Base-by-base conservation (phyloP, 2,797 vertebrate species). In the Esox lucius region DNA sequence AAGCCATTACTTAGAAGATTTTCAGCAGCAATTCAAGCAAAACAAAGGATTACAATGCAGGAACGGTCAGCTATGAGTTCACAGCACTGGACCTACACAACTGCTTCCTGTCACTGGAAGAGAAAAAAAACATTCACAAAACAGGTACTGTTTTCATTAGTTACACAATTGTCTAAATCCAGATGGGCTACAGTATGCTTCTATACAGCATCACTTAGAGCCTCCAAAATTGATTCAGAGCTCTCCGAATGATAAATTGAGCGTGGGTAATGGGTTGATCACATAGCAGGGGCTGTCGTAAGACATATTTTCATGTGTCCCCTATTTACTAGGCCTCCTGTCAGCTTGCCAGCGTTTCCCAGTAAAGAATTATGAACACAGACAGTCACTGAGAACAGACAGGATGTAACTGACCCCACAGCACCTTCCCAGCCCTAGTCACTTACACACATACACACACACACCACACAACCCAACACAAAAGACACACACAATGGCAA, bases 241-340 rank as follows among this genome's bases (percentile, higher is more conserved):
- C 78, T 71, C 9, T 31, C 48, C 68, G 80, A 79, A 81, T 88
- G 90, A 91, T 87, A 87, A 87, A 91, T 91, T 75, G 78, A 75
- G 79, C 66, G 78, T 73, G 62, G 75, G 87, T 84, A 87, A 91
- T 85, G 84, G 74, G 84, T 86, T 81, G 88, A 87, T 90, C 86
- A 78, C 81, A 81, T 84, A 81, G 87, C 86, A 85, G 71, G 87
- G 75, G 85, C 86, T 88, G 90, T 89, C 88, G 88, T 84, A 53
- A 53, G 75, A 86, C 89, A 87, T 89, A 87, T 91, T 56, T 56
- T 56, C n/a, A n/a, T 56, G n/a, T 89, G 86, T 83, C 79, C 82
- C 85, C 71, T 79, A 75, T 84, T 85, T 89, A 80, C 78, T 73
- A 26, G 79, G 75, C 76, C 77, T 79, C 72, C 74, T 68, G 74